phyloP scores from a whole-genome alignment of 1,140 invertebrate genomes.

The Helicoverpa armigera region DNA sequence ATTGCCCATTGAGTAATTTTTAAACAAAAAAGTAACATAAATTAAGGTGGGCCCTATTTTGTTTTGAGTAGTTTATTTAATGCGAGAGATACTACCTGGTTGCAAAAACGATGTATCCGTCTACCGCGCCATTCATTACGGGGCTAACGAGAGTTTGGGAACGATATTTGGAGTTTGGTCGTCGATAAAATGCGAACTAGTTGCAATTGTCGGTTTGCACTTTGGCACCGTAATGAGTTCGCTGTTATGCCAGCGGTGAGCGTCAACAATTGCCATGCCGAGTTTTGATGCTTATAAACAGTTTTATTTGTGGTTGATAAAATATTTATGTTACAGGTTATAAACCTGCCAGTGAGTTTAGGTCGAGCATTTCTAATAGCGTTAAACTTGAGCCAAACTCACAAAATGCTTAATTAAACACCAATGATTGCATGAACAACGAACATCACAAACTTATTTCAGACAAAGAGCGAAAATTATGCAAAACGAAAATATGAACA shows the following conservation, averaged over 20 bases:
- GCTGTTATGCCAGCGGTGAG: constrained; percentile 7
- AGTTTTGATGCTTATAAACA: constrained; percentile 5
- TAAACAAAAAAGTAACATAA: no score
- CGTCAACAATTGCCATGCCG: constrained; percentile 35
- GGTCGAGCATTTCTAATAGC: not conserved
- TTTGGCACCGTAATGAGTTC: constrained; percentile 48
- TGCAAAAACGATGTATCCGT: constrained; percentile 57
- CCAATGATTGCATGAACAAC: no score
- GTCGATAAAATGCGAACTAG: constrained; percentile 50
- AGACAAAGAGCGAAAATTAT: constrained; percentile 17
- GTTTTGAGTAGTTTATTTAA: no score
- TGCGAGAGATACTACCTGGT: constrained; percentile 63
- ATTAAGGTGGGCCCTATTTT: no score
- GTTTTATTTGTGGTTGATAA: not conserved
- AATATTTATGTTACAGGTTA: not conserved
- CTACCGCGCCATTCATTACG: constrained; percentile 69
- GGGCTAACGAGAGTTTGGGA: constrained; percentile 37
- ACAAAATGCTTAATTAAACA: no score
- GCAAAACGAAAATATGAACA: constrained; percentile 40
- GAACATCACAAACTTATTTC: not conserved
- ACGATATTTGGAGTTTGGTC: constrained; percentile 32
- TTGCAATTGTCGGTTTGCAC: constrained; percentile 52
- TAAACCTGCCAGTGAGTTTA: not conserved
- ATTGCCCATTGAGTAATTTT: no score
- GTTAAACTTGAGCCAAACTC: no score